Evolutionary conservation across 1,140 invertebrate species (phyloP).

Genomic region (Caerostris extrusa): DNA sequence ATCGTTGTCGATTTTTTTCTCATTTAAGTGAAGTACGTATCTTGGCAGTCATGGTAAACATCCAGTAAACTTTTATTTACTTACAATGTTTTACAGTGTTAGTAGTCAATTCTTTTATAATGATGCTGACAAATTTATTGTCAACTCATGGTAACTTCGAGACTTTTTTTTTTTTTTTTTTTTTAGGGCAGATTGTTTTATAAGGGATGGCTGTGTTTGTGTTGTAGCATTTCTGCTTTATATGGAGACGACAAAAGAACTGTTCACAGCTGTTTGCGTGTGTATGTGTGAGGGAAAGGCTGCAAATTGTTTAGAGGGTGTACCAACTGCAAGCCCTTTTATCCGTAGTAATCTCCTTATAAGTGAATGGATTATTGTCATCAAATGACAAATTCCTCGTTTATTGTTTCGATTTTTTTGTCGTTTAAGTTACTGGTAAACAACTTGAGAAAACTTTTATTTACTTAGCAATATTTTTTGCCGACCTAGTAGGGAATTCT

Average conservation of each 20-base stretch:
- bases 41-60: too few species aligned
- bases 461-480: too few species aligned
- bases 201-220: constrained; percentile 30
- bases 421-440: too few species aligned
- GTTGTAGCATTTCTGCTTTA: neutral
- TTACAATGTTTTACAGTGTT: too few species aligned
- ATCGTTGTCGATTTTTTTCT: too few species aligned
- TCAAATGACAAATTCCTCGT: too few species aligned
- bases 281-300: neutral
- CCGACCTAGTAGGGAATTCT: too few species aligned
- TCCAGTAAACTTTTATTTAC: too few species aligned
- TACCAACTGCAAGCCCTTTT: neutral
- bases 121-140: neutral
- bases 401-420: neutral
- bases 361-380: too few species aligned
- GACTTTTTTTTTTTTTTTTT: constrained; percentile 5
- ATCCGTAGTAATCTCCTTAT: neutral
- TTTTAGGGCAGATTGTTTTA: constrained; percentile 48
- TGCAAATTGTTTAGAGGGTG: neutral
- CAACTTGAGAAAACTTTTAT: too few species aligned
- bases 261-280: neutral
- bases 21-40: too few species aligned
- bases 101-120: too few species aligned
- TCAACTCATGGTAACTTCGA: neutral
- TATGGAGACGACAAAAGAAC: neutral